Evolutionary conservation across 2,113 vertebrate genomes (phyloP), one percentile per base, ranked within the genome.

Genomic region (Thunnus maccoyii): DNA sequence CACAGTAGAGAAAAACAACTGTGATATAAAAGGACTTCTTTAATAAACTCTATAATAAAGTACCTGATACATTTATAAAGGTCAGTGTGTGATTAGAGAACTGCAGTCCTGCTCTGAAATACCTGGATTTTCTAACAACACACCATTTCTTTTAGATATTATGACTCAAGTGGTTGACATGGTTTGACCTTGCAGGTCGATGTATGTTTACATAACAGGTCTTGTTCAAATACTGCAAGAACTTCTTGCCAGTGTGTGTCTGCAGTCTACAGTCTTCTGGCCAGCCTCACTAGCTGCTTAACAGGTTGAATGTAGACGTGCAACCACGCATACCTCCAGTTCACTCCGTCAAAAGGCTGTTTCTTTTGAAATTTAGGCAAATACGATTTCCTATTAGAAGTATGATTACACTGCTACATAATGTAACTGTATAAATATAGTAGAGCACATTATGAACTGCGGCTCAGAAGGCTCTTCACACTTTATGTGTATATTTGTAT

Each of bases 61-160:
- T 17, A 41, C 1, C 46, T 16, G 27, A 61, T 62, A 51, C 25
- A 27, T 11, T 10, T 2, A 5, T 44, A n/a, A 41, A 41, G 36
- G 36, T 41, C 7, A 41, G 36, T 57, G 58, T 44, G 5, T 52
- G 9, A 52, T 60, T 13, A 73, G 36, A 58, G 25, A 75, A 51
- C 30, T 46, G 60, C 67, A 61, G 47, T 27, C 25, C 12, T 73
- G 4, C 20, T 73, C 56, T 69, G 51, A 64, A 78, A 48, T 44
- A 57, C 62, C 36, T 41, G 48, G 8, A 60, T 20, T 3, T 41
- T 15, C 36, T 36, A 25, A 67, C 20, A 44, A 13, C 63, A 60
- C 5, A 0, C 12, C 22, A 3, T 74, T 56, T 66, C 25, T 70
- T 51, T 61, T 32, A 66, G 36, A 60, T 47, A 12, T 15, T 5